Conservation (phyloP, 2,113 vertebrate genomes). For the Phylloscopus trochiloides region DNA sequence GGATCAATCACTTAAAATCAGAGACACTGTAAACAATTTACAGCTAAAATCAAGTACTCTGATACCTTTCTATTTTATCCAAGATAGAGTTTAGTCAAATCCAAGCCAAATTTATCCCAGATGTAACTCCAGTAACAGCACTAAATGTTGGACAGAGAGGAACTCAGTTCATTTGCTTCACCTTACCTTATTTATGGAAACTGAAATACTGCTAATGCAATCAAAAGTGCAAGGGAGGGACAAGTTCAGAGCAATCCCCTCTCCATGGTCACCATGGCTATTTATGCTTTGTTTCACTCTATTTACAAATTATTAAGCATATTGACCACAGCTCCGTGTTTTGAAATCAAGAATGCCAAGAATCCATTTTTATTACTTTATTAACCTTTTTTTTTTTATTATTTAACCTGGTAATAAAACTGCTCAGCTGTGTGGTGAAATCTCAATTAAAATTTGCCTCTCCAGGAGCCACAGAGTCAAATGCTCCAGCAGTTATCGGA, state of each 20-base stretch:
- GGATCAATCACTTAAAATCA: background rate
- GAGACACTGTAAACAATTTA: background rate
- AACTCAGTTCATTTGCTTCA: background rate
- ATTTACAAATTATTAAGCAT: conserved; percentile 16
- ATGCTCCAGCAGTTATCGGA: background rate
- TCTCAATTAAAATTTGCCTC: conserved; percentile 36
- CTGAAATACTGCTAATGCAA: background rate
- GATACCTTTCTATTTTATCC: background rate
- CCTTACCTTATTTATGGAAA: background rate
- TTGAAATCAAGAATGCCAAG: background rate
- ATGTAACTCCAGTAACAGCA: background rate
- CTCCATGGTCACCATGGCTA: background rate
- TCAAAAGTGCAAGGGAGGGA: background rate
- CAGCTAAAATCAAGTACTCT: background rate
- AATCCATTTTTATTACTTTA: conserved; percentile 37
- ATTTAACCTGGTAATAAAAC: conserved; percentile 52
- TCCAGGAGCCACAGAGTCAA: background rate
- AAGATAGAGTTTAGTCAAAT: background rate
- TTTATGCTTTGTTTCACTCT: background rate
- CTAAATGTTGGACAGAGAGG: background rate
- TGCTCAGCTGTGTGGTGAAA: conserved; percentile 4
- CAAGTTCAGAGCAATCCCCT: background rate
- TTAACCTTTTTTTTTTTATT: conserved; percentile 34
- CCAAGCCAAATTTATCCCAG: background rate
- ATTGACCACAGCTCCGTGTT: background rate